Evolutionary conservation across 2,113 vertebrate genomes (phyloP), one percentile per base, ranked within the genome.

Genomic region (Marmota monax): DNA sequence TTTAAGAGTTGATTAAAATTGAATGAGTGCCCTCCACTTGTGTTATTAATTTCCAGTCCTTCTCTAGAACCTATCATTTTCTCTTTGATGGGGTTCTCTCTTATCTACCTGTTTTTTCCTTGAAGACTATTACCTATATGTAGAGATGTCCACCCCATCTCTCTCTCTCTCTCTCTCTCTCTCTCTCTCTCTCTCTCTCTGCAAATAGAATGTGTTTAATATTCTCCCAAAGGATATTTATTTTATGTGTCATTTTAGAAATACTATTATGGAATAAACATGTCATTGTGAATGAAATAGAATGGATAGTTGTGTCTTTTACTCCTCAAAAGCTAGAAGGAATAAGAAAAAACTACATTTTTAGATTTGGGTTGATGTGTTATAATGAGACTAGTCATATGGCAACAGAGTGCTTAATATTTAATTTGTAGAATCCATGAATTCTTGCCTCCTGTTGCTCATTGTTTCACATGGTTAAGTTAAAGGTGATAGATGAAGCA

Each of bases 1-100:
- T 89, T 92, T 92, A 37, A 72, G 51, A 95, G 88, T 73, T 82
- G 80, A 92, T 92, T 69, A 72, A 94, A 90, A 82, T 70, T 80
- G 42, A 84, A 70, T 95, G 39, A 67, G 7, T 74, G 61, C 5
- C 29, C 48, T 96, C n/a, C 42, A 96, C n/a, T 86, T 79, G 73
- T 4, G 34, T 67, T 82, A 77, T 69, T 94, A 82, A 94, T 90
- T 86, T 88, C 58, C 34, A 34, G 32, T 77, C 51, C n/a, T 94
- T 87, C 77, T 74, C 72, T 61, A 92, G 88, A 89, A 61, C n/a
- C 20, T 90, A 5, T 95, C 70, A 76, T 32, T 80, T 69, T 74
- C 65, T 80, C 37, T 84, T 61, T 88, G 84, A 96, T 65, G n/a
- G 42, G 27, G n/a, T n/a, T 70, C 32, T 84, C 4, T 51, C 72